A percentile compares a stretch with the other conserved stretches of the same genome.
Evolutionary conservation across 2,888 invertebrate genomes (phyloP).

Genomic region (Polylopha cassiicola): DNA sequence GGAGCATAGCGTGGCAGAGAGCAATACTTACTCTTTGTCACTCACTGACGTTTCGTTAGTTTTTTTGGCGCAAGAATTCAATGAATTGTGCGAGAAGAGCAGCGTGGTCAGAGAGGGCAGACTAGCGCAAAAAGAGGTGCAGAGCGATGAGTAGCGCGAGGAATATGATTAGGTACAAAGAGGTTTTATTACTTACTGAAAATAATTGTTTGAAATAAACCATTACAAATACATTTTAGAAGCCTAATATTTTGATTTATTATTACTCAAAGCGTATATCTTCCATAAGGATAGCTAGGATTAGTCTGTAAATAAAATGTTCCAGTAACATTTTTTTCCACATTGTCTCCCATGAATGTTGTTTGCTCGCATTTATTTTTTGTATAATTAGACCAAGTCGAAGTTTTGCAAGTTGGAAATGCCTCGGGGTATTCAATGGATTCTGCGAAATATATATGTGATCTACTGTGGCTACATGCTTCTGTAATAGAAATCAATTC

Average conservation of each 20-base stretch:
- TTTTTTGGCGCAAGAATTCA: too few relatives aligned
- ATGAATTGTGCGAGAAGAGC: too few relatives aligned
- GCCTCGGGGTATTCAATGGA: slow-evolving; percentile 73
- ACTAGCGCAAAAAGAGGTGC: too few relatives aligned
- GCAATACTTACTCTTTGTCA: too few relatives aligned
- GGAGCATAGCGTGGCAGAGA: too few relatives aligned
- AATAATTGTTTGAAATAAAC: background rate
- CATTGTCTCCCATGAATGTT: slow-evolving; percentile 75
- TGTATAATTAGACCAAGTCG: slow-evolving; percentile 53
- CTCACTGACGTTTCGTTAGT: too few relatives aligned
- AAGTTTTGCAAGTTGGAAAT: slow-evolving; percentile 75
- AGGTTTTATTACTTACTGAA: too few relatives aligned
- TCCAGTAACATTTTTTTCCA: slow-evolving; percentile 59
- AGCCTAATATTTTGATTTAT: background rate
- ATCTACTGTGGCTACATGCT: slow-evolving; percentile 81
- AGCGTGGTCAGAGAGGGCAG: too few relatives aligned
- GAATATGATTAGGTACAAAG: too few relatives aligned
- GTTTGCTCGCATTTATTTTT: slow-evolving; percentile 34
- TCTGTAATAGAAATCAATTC: slow-evolving; percentile 51
- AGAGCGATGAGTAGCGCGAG: too few relatives aligned
- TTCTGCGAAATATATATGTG: slow-evolving; percentile 78
- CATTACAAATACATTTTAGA: background rate
- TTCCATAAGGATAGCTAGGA: slow-evolving; percentile 68
- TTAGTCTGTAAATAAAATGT: slow-evolving; percentile 78
- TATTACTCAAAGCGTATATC: slow-evolving; percentile 4